Base-by-base conservation (phyloP, 2,113 vertebrate genomes). In the Lophius piscatorius region DNA sequence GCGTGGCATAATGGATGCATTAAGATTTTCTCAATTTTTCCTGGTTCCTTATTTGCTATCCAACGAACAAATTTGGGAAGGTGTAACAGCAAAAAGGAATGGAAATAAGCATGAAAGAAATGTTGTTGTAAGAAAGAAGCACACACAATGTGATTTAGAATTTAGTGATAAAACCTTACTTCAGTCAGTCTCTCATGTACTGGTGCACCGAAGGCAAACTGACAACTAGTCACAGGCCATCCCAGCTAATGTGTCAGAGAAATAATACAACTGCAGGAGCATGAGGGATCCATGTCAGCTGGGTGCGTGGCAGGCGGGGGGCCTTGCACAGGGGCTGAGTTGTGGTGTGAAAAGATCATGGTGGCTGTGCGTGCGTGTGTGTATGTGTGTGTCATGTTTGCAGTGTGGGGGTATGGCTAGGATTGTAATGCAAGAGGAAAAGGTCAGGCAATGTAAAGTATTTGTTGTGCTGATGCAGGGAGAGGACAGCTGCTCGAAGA, bases 381-480 rank as follows among this genome's bases (percentile, higher is more conserved):
- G 36, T 10, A 52, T 39, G 38, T 20, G 23, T 17, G 31, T 20
- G 23, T n/a, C n/a, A 42, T 39, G 75, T 71, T 48, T 54, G 41
- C 41, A 38, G 51, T 2, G 38, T 17, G 58, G 35, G 58, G 81
- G 68, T 81, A 79, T 84, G 75, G 72, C 81, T 72, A 65, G 75
- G 74, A 83, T 84, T 72, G 85, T 79, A 83, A 83, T 76, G 76
- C 75, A 81, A 84, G 78, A 85, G 80, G 85, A 84, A 90, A 91
- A 92, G 91, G 90, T 93, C 91, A 92, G 85, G 81, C 81, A 80
- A 87, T 86, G 87, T 85, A 79, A 88, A 87, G 81, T 89, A 90
- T 93, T 91, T 91, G 91, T 91, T 93, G 85, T 92, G 91, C 91
- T 93, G 91, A 93, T 89, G 85, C 89, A 87, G 90, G 73, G 74